These are phyloP conservation scores for Lepidothrix coronata DNA, from an alignment of 2,113 vertebrate species.

Conservation along the genomic window DNA sequence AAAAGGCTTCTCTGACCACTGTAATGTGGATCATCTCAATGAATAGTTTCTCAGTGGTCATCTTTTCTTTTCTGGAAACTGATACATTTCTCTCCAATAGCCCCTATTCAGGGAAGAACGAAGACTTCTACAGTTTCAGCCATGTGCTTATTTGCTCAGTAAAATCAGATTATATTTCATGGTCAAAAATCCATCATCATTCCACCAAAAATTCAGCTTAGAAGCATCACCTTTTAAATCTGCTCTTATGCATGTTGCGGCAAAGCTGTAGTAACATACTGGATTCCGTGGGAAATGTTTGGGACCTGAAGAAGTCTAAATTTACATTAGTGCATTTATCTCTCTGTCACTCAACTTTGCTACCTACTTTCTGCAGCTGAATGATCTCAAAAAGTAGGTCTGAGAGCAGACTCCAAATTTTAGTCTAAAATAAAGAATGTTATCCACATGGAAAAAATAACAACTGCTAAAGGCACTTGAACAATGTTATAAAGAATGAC, in stretches of 20 bases:
- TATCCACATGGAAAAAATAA: not conserved
- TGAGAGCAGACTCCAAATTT: not conserved
- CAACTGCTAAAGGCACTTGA: not conserved
- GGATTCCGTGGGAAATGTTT: not conserved
- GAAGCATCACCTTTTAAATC: not conserved
- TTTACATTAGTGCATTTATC: not conserved
- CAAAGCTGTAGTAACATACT: not conserved
- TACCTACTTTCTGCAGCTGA: not conserved
- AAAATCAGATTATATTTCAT: not conserved
- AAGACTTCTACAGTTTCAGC: not conserved
- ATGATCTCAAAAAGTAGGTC: not conserved
- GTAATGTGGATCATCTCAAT: not conserved
- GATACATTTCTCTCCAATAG: not conserved
- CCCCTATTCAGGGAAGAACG: rapidly evolving
- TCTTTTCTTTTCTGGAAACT: not conserved
- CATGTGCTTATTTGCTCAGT: not conserved
- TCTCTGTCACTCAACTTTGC: conserved; percentile 6
- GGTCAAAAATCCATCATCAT: not conserved
- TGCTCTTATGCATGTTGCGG: not conserved
- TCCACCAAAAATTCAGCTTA: not conserved
- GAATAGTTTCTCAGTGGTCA: not conserved
- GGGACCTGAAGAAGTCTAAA: not conserved
- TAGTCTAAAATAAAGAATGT: not conserved
- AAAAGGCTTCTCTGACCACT: not conserved
- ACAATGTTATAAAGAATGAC: not conserved